A percentile compares a stretch with the other conserved stretches of the same genome.
These are phyloP conservation scores for Misgurnus mizolepis DNA, from an alignment of 2,113 vertebrate genomes.

Conservation along the genomic window DNA sequence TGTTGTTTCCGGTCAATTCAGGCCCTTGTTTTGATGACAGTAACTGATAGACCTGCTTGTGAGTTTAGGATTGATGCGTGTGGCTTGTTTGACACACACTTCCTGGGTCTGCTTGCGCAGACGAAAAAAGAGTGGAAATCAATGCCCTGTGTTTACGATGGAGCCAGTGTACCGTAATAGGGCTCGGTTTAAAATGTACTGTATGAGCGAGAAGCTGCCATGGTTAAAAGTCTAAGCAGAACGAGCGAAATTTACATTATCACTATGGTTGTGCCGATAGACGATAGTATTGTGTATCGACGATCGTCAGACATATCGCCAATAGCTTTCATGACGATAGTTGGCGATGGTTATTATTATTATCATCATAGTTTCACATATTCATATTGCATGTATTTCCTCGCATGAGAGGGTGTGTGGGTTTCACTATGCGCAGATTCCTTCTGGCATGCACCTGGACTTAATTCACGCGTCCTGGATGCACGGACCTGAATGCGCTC, in stretches of 20 bases:
- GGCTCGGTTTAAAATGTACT: constrained; percentile 39
- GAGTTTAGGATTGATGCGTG: constrained; percentile 62
- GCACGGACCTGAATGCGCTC: no score
- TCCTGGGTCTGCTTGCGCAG: constrained; percentile 62
- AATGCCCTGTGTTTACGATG: constrained; percentile 71
- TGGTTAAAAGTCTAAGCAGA: constrained; percentile 16
- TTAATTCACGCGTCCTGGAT: no score
- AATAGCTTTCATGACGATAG: no score
- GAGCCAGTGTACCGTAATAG: constrained; percentile 64
- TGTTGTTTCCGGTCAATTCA: constrained; percentile 33
- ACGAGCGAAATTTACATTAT: constrained; percentile 16
- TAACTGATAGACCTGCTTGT: constrained; percentile 55
- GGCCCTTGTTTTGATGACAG: constrained; percentile 43
- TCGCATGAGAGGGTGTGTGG: no score
- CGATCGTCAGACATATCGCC: no score
- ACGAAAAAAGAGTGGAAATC: constrained; percentile 68
- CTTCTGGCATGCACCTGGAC: no score
- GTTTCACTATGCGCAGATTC: no score
- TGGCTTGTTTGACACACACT: constrained; percentile 55
- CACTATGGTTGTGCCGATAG: no score
- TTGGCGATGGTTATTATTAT: no score
- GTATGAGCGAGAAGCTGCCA: constrained; percentile 42
- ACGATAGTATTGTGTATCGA: no score
- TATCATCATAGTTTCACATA: no score
- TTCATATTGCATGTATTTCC: no score